phyloP scores from a whole-genome alignment of 2,113 vertebrate species.

The Zingel zingel region DNA sequence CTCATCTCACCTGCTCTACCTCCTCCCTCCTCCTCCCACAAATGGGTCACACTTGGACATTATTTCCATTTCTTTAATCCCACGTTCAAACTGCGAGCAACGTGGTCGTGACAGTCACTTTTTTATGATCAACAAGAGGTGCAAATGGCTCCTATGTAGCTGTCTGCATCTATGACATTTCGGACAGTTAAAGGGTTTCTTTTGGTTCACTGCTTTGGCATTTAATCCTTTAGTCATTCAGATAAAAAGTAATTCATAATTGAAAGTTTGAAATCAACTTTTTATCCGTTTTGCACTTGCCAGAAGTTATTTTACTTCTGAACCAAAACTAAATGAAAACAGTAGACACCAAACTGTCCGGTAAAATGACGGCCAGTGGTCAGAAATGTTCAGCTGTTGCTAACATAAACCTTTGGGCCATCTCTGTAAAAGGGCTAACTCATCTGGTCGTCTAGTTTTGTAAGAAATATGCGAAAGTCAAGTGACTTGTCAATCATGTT shows the following conservation, averaged over 20 bases:
- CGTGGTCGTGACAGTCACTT: slow-evolving; percentile 14
- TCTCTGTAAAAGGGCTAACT: background rate
- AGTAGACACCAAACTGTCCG: background rate
- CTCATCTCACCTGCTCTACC: slow-evolving; percentile 64
- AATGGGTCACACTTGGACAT: slow-evolving; percentile 45
- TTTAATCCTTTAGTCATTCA: background rate
- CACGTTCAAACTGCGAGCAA: slow-evolving; percentile 7
- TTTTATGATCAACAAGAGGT: background rate
- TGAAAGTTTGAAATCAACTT: slow-evolving; percentile 9
- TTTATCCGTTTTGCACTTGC: background rate
- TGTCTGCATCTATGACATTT: background rate
- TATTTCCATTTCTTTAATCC: slow-evolving; percentile 1
- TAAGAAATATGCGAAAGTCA: background rate
- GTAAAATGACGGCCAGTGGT: background rate
- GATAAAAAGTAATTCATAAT: accelerated
- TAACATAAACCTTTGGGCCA: background rate
- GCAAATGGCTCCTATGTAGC: background rate
- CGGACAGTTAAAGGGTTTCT: background rate
- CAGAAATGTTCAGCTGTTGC: background rate
- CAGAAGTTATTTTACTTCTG: background rate
- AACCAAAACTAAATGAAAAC: background rate
- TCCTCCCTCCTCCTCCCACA: slow-evolving; percentile 31
- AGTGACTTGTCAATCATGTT: slow-evolving; percentile 33
- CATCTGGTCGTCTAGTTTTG: background rate
- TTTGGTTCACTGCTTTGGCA: background rate